Base-by-base conservation (phyloP, 2,888 invertebrate species). In the Esperia sulphurella region DNA sequence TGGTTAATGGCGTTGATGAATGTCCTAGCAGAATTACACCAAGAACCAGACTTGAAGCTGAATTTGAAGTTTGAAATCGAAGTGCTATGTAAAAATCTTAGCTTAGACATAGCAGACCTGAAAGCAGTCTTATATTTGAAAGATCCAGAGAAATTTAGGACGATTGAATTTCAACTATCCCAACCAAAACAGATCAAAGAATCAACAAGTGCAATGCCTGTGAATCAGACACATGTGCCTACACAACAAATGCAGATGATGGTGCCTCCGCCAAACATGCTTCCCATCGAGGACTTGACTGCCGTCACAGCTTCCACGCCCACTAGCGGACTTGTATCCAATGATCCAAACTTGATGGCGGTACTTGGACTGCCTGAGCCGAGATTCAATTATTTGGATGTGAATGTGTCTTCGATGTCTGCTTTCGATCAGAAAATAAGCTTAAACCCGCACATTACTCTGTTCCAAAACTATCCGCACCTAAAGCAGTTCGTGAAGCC, bases 61-160 rank as follows among this genome's bases (percentile, higher is more conserved):
- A 99, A 99, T 83, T 91, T 99, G 14, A 99, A 99, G 89, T 99
- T 99, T 86, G 99, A 99, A 91, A 98, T 99, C 66, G 98, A 98
- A 91, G 99, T 99, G 37, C 91, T 99, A 28, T 98, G 98, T 84
- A 98, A 98, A 83, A 97, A 96, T 64, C 91, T 99, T 13, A 95
- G 92, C 55, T 91, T 98, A 38, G 98, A 98, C 65, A 94, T 98
- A 43, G 87, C 93, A 9, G 95, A 96, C 59, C 74, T 98, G 41
- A 97, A 96, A 72, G 96, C 97, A 0, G 92, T 94, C 0, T 91
- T 95, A 52, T 96, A 97, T 69, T 84, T 99, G 57, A 97, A 98
- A 82, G 98, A 98, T 87, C 94, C 96, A 0, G 95, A 96, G 48
- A 93, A 95, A 60, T 85, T 96, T 33, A 90, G 94, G 46, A 93